phyloP scores from a whole-genome alignment of 2,113 vertebrate species.

The Chrysochloris asiatica region DNA sequence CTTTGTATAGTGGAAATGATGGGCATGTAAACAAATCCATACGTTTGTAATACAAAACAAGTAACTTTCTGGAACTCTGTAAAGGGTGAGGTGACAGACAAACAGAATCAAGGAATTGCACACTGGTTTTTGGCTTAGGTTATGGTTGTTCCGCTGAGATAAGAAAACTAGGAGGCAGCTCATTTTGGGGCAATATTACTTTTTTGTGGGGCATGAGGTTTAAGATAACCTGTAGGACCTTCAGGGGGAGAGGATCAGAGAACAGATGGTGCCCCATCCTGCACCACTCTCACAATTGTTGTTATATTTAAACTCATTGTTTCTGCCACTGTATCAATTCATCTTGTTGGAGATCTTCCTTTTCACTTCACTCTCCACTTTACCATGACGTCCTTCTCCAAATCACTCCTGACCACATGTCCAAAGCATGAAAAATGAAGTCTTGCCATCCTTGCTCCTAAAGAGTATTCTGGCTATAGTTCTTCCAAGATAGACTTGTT shows the following conservation, averaged over 20 bases:
- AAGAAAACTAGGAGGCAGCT: background rate
- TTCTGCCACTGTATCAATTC: too few species aligned
- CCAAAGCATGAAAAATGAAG: too few species aligned
- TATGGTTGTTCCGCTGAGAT: background rate
- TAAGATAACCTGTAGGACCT: background rate
- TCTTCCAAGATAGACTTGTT: too few species aligned
- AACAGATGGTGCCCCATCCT: too few species aligned
- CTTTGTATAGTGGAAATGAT: background rate
- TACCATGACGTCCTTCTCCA: too few species aligned
- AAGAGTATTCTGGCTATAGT: too few species aligned
- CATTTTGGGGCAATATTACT: background rate
- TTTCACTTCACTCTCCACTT: too few species aligned
- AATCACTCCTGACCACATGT: too few species aligned
- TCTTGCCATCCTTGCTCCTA: too few species aligned
- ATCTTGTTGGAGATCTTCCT: too few species aligned
- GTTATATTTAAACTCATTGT: too few species aligned
- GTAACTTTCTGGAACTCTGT: background rate
- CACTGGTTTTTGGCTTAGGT: background rate
- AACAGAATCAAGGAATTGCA: background rate
- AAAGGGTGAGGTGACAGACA: background rate
- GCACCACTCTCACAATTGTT: too few species aligned
- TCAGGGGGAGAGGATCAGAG: background rate
- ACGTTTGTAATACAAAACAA: background rate
- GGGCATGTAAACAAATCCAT: background rate
- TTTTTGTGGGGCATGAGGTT: background rate